Conservation (phyloP, 2,888 invertebrate species). For the Calameuta idolon region DNA sequence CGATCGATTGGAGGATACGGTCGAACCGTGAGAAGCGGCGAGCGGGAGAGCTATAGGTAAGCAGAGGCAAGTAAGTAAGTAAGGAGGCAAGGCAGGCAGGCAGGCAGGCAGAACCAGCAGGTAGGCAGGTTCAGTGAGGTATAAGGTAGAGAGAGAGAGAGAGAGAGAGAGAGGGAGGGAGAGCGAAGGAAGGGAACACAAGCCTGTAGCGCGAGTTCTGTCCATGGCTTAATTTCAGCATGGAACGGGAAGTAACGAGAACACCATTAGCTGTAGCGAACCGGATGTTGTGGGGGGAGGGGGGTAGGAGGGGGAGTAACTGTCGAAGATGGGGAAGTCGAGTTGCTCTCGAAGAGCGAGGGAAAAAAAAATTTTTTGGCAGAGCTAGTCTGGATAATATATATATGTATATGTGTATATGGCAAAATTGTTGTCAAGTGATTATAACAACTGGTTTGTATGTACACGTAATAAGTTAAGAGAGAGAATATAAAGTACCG, state of each 20-base stretch:
- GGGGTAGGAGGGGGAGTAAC: too few species aligned
- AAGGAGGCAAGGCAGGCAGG: slow-evolving; percentile 20
- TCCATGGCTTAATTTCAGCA: neutral
- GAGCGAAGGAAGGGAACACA: neutral
- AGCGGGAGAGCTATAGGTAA: neutral
- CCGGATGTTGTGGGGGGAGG: neutral
- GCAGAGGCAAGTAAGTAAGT: slow-evolving; percentile 33
- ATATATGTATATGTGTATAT: neutral
- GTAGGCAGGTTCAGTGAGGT: neutral
- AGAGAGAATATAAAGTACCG: neutral
- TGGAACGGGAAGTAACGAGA: neutral
- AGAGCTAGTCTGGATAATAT: neutral
- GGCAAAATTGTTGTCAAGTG: neutral
- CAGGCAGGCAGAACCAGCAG: neutral
- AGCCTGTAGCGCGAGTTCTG: neutral
- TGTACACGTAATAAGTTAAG: neutral
- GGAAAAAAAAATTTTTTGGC: neutral
- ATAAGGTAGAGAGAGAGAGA: too few species aligned
- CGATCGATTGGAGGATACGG: slow-evolving; percentile 12
- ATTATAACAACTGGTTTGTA: neutral
- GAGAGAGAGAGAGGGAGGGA: too few species aligned
- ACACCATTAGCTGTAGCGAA: neutral
- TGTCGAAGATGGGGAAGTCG: neutral
- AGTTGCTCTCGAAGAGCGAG: neutral
- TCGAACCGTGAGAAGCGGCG: slow-evolving; percentile 16